Conservation (phyloP, 2,797 vertebrate genomes). For the Sternarchorhynchus goeldii region DNA sequence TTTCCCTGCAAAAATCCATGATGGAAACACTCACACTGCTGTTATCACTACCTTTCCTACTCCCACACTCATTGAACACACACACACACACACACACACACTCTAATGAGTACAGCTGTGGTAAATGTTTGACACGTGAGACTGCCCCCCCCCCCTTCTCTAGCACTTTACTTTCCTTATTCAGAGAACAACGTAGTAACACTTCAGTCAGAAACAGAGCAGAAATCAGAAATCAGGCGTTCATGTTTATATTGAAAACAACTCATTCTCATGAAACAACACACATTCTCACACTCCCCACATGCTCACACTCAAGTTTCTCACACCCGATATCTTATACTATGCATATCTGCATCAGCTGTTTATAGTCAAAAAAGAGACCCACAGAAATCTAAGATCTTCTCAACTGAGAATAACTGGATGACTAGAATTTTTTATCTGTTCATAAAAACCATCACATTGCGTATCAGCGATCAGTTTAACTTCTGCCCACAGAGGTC, state of each 20-base stretch:
- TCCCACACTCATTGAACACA: constrained; percentile 14
- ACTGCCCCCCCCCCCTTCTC: constrained; percentile 9
- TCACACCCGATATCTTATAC: neutral
- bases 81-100: constrained; percentile 40
- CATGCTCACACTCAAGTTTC: neutral
- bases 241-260: too few species aligned
- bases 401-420: too few species aligned
- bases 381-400: too few species aligned
- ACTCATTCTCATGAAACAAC: neutral
- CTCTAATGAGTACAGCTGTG: constrained; percentile 41
- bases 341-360: too few species aligned
- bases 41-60: constrained; percentile 17
- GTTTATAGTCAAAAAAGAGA: too few species aligned
- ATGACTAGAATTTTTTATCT: too few species aligned
- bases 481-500: too few species aligned
- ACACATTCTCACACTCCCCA: constrained; percentile 1
- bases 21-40: constrained; percentile 40
- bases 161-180: neutral
- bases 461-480: too few species aligned
- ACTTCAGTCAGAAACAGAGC: too few species aligned
- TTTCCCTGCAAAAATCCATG: constrained; percentile 27
- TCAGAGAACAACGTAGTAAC: neutral
- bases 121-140: constrained; percentile 45
- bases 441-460: too few species aligned
- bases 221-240: too few species aligned